Base-by-base conservation (phyloP, 2,888 invertebrate genomes). In the Morpho helenor region DNA sequence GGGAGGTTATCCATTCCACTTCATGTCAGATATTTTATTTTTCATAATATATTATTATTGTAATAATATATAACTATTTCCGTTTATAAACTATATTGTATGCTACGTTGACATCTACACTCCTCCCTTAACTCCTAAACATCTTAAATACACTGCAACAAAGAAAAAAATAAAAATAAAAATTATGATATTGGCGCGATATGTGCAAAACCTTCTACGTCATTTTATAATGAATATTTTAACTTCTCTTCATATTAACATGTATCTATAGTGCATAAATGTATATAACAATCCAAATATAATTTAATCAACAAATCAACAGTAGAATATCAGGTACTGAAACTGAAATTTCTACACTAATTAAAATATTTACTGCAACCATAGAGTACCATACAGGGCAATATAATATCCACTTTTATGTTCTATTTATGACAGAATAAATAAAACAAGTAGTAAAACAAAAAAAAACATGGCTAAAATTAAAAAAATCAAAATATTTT, bases 81-180 rank as follows among this genome's bases (percentile, higher is more conserved):
- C 84, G 84, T 86, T 87, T 86, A 86, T 80, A 87, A 86, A 79
- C 85, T 88, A 88, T 84, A 87, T 31, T 80, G 84, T 87, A 87
- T 87, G 82, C 87, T 89, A 90, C 79, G 88, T 80, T 82, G 89
- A 87, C 87, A 86, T 88, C 88, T 89, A 89, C 84, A 87, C 86
- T 86, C 80, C 84, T 73, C 77, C 74, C 82, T 87, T 88, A 84
- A 73, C 83, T 76, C 82, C 77, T 87, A 87, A 59, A 87, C 80
- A 85, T 87, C 82, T 88, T 88, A 89, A 89, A 88, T 89, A 88
- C 88, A 89, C 88, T 89, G 89, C 75, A 88, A 90, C 87, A 90
- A 87, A 87, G 77, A 78, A 76, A 74, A 70, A 76, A 74, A 75
- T 76, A 74, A 69, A 66, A 77, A 78, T 75, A 76, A 77, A 74